These are phyloP conservation scores for Lutraria lutraria DNA, from an alignment of 2,888 invertebrate genomes.

Conservation along the genomic window DNA sequence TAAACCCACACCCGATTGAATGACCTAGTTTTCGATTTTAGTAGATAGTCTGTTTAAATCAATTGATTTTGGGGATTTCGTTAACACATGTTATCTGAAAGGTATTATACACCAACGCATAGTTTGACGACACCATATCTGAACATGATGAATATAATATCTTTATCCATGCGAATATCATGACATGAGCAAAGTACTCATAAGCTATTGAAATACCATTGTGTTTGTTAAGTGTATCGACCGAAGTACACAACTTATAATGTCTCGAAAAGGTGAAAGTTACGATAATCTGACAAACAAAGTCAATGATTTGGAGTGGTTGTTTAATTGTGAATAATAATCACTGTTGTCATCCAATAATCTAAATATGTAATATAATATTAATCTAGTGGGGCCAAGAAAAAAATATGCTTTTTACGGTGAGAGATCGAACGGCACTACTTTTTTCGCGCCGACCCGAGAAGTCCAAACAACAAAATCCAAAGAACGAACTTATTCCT, in stretches of 20 bases:
- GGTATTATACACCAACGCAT: neutral
- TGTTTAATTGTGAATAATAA: neutral
- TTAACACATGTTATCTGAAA: neutral
- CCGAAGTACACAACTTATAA: neutral
- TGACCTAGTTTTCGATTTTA: constrained; percentile 11
- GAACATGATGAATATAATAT: neutral
- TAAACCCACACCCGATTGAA: neutral
- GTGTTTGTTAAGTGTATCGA: neutral
- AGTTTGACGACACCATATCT: neutral
- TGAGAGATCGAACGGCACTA: too few relatives aligned
- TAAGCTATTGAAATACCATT: neutral
- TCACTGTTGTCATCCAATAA: neutral
- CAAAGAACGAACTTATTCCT: too few relatives aligned
- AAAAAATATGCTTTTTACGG: too few relatives aligned
- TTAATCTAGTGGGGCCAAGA: neutral
- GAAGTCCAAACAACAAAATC: too few relatives aligned
- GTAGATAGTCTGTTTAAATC: neutral
- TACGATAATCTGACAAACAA: neutral
- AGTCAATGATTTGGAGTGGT: neutral
- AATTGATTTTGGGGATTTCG: neutral
- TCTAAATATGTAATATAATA: neutral
- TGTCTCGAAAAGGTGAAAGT: neutral
- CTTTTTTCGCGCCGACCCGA: too few relatives aligned
- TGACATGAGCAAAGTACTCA: neutral
- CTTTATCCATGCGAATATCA: neutral